These are phyloP conservation scores for Napeogenes sylphis DNA, from an alignment of 2,888 invertebrate species.

Conservation along the genomic window DNA sequence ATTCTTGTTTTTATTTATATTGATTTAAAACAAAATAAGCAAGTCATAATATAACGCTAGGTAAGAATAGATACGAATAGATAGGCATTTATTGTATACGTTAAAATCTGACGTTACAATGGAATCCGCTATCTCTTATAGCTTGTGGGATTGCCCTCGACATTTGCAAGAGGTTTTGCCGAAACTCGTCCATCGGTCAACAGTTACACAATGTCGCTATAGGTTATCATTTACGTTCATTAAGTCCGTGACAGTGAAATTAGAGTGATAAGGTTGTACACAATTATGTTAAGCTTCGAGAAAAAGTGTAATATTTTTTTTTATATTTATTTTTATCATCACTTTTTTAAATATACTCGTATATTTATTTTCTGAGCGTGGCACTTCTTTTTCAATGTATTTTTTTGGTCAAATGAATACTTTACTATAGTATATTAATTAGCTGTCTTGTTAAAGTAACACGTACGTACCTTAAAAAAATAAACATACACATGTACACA, in stretches of 20 bases:
- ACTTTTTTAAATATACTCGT: neutral
- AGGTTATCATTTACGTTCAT: constrained; percentile 57
- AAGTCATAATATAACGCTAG: too few relatives aligned
- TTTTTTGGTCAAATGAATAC: too few relatives aligned
- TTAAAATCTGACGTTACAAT: neutral
- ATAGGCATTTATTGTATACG: too few relatives aligned
- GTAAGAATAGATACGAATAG: too few relatives aligned
- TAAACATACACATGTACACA: too few relatives aligned
- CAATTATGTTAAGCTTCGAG: constrained; percentile 10
- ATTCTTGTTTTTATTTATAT: too few relatives aligned
- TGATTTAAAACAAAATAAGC: too few relatives aligned
- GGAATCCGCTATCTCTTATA: constrained; percentile 30
- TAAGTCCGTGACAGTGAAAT: constrained; percentile 47
- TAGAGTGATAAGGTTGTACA: constrained; percentile 35
- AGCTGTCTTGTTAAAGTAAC: too few relatives aligned
- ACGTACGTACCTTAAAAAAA: too few relatives aligned
- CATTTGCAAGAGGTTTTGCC: constrained; percentile 57
- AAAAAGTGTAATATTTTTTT: neutral
- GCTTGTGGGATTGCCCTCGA: constrained; percentile 44
- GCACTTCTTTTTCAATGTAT: too few relatives aligned
- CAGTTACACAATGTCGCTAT: constrained; percentile 52
- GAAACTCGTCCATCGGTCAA: constrained; percentile 49
- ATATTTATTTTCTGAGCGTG: neutral
- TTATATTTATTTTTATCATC: neutral
- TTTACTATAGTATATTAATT: too few relatives aligned